These are phyloP conservation scores for Drosophila busckii DNA, from an alignment of 1,140 invertebrate species.

Conservation along the genomic window DNA sequence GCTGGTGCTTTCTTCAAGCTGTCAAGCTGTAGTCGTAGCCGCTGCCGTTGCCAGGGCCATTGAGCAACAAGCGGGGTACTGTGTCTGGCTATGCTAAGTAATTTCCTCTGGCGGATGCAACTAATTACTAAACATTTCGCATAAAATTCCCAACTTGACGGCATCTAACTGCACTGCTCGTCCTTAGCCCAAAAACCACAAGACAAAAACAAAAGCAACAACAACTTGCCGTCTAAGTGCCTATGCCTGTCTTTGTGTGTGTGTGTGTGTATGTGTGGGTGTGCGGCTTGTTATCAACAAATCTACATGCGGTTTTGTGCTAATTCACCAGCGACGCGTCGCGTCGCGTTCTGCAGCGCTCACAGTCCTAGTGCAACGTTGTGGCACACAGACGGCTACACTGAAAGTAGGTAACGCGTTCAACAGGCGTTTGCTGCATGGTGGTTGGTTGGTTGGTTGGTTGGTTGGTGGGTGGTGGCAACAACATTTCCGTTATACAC, in stretches of 20 bases:
- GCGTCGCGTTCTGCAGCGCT: slow-evolving; percentile 17
- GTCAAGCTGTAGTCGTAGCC: slow-evolving; percentile 31
- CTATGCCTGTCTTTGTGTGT: not conserved
- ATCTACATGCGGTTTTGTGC: slow-evolving; percentile 69
- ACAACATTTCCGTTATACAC: slow-evolving; percentile 48
- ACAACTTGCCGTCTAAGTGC: slow-evolving; percentile 7
- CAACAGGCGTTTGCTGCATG: not conserved
- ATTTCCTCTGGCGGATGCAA: slow-evolving; percentile 74
- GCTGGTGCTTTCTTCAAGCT: slow-evolving; percentile 59
- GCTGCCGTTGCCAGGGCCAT: slow-evolving; percentile 10
- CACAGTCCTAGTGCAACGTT: slow-evolving; percentile 52
- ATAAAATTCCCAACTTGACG: slow-evolving; percentile 75
- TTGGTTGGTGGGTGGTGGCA: slow-evolving; percentile 3
- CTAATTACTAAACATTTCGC: slow-evolving; percentile 78
- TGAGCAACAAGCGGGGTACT: too few relatives aligned
- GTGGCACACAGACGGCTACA: slow-evolving; percentile 16
- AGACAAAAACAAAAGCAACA: slow-evolving; percentile 17
- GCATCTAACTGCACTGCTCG: slow-evolving; percentile 60
- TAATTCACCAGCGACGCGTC: slow-evolving; percentile 50
- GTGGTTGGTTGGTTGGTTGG: not conserved
- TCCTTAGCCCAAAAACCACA: slow-evolving; percentile 23
- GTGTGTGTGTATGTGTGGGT: slow-evolving; percentile 6
- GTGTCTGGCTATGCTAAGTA: slow-evolving; percentile 59
- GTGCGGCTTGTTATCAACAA: slow-evolving; percentile 63
- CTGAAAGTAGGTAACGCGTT: not conserved